Base-by-base conservation (phyloP, 2,113 vertebrate species). In the Gambusia affinis region DNA sequence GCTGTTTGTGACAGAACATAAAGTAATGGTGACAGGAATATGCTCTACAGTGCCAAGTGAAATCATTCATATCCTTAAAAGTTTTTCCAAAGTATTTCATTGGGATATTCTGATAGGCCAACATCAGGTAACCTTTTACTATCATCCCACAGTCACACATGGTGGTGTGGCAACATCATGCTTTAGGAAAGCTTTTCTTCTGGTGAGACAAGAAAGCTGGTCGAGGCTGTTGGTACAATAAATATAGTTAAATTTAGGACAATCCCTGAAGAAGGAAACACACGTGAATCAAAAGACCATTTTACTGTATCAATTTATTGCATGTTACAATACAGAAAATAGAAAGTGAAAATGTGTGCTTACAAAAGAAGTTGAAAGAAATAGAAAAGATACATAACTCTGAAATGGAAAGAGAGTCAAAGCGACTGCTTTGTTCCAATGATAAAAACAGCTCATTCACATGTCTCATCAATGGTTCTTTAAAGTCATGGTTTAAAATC, bases 241-340 rank as follows among this genome's bases (percentile, higher is more conserved):
- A 17, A 57, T 10, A 57, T 19, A 24, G 24, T 22, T 11, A 57
- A 24, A 35, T 64, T 64, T 19, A 64, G 30, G 24, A 6, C 12
- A 19, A 31, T 8, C 6, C 28, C 8, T 64, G 17, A 10, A 22
- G 51, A 60, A 7, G 67, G 11, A 71, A 33, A 6, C 12, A 29
- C 62, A 47, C 3, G 54, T 7, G 33, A 75, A 33, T 66, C 42
- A 1, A 57, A 74, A 74, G 31, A 2, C 42, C 63, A 86, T 91
- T 94, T 93, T 57, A 91, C 92, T 90, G 89, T 94, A 96, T 92
- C 93, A 94, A 95, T 96, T 97, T 97, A 97, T 97, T 97, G 95
- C 96, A 95, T 95, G 95, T 97, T 92, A 95, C 94, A 94, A 93
- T 95, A 97, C 95, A 96, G 93, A 95, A 95, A 96, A 95, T 95